phyloP scores from a whole-genome alignment of 2,797 vertebrate species.

The Buphagus erythrorhynchus region DNA sequence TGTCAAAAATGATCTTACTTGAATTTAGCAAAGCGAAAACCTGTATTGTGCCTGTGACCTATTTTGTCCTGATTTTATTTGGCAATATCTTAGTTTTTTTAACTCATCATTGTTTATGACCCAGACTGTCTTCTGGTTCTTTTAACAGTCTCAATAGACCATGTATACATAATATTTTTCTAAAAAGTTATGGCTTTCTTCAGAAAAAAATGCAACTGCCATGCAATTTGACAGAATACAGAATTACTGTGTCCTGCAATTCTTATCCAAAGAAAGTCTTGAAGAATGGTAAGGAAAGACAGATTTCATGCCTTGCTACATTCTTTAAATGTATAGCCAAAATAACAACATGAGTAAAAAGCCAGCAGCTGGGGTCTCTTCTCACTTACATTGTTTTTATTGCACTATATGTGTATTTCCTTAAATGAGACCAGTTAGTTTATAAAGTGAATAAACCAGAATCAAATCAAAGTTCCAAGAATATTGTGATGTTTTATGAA shows the following conservation, averaged over 20 bases:
- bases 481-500: not conserved
- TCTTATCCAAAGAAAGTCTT: not conserved
- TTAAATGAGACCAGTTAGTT: not conserved
- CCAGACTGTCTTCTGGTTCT: not conserved
- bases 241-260: not conserved
- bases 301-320: not conserved
- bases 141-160: not conserved
- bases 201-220: not conserved
- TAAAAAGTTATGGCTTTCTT: not conserved
- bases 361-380: not conserved
- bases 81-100: not conserved
- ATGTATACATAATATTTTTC: not conserved
- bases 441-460: not conserved
- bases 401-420: not conserved
- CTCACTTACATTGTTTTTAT: not conserved
- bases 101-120: not conserved
- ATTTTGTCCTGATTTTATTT: not conserved
- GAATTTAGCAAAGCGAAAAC: not conserved
- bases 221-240: not conserved
- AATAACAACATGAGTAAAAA: not conserved
- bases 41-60: not conserved
- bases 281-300: not conserved
- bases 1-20: not conserved
- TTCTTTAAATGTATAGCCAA: not conserved
- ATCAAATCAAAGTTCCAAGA: not conserved